phyloP scores from a whole-genome alignment of 1,140 invertebrate genomes.

The Euschistus heros region DNA sequence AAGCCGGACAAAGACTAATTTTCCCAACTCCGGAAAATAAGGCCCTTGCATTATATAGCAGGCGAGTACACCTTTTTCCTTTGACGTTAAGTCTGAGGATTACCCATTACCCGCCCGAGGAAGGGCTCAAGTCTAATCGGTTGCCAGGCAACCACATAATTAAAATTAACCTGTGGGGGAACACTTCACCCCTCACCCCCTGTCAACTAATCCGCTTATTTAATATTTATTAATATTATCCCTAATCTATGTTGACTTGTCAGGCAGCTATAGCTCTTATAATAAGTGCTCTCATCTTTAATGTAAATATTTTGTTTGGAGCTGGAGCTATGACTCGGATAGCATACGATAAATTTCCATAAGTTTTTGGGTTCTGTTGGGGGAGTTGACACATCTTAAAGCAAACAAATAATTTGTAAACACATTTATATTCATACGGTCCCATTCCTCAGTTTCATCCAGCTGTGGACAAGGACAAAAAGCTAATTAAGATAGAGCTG shows the following conservation, averaged over 20 bases:
- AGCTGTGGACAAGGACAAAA: no score
- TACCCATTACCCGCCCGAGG: slow-evolving; percentile 4
- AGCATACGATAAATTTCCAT: no score
- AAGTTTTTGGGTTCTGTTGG: not conserved
- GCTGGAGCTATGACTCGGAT: not conserved
- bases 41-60: slow-evolving; percentile 3
- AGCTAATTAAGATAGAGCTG: no score
- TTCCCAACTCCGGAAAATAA: not conserved
- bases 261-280: not conserved
- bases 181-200: not conserved
- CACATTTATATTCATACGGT: no score
- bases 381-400: not conserved
- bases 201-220: slow-evolving; percentile 8
- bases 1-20: not conserved
- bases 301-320: not conserved
- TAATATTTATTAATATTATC: slow-evolving; percentile 13
- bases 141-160: slow-evolving; percentile 8
- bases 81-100: slow-evolving; percentile 1
- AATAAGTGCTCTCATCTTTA: not conserved
- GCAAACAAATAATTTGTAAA: no score
- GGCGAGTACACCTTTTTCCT: slow-evolving; percentile 2
- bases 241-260: slow-evolving; percentile 3
- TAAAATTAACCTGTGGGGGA: slow-evolving; percentile 3
- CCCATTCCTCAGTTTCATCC: no score
- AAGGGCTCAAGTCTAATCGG: not conserved